Conservation (phyloP, 2,797 vertebrate genomes). For the Scomberomorus guttatus region DNA sequence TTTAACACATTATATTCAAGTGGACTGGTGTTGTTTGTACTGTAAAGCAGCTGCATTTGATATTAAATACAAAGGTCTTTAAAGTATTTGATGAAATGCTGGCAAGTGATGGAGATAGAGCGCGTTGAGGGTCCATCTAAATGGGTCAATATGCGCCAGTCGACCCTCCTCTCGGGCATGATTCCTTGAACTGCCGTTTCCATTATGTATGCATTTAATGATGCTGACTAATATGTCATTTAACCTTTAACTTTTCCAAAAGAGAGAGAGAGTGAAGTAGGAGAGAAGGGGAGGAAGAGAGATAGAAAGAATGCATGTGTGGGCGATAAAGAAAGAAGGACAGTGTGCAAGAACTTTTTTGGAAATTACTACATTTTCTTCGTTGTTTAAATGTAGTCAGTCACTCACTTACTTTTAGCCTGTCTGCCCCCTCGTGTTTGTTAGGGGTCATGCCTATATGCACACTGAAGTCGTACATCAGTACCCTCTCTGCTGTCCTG, state of each 20-base stretch:
- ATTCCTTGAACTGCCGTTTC: not conserved
- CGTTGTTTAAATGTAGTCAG: not conserved
- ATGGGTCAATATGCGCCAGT: not conserved
- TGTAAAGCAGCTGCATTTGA: not conserved
- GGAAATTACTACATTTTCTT: not conserved
- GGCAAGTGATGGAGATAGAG: not conserved
- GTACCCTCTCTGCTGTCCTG: no score
- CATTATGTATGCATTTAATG: not conserved
- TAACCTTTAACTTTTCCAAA: not conserved
- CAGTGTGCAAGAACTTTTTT: no score
- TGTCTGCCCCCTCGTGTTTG: no score
- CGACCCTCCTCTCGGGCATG: not conserved
- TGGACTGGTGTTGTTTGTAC: not conserved
- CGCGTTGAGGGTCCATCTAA: not conserved
- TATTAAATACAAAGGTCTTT: not conserved
- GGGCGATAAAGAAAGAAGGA: no score
- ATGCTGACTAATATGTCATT: not conserved
- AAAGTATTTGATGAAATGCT: not conserved
- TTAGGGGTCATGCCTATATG: no score
- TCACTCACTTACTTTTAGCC: not conserved
- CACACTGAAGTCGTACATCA: no score
- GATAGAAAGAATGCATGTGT: not conserved
- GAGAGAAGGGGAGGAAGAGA: not conserved
- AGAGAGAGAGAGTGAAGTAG: not conserved
- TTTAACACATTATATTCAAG: not conserved